phyloP scores from a whole-genome alignment of 2,888 invertebrate species.

The Morpho helenor region DNA sequence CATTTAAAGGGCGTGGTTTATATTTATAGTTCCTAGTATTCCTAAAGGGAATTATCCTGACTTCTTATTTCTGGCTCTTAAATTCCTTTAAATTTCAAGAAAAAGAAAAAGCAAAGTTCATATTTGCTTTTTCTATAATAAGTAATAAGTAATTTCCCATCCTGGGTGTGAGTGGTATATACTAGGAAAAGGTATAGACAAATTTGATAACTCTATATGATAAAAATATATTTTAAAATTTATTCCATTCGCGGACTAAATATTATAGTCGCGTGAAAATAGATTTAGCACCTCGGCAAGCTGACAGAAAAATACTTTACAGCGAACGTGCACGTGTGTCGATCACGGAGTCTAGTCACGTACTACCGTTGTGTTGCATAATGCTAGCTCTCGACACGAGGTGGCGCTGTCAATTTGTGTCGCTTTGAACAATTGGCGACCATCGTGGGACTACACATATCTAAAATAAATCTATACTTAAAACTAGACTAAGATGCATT shows the following conservation, averaged over 20 bases:
- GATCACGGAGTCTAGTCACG: constrained; percentile 62
- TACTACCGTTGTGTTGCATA: constrained; percentile 47
- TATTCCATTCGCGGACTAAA: constrained; percentile 1
- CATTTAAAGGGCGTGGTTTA: no score
- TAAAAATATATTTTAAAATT: background rate
- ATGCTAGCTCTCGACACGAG: constrained; percentile 47
- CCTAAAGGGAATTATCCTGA: no score
- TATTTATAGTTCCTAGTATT: no score
- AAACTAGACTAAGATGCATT: background rate
- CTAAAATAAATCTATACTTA: background rate
- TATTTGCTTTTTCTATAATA: no score
- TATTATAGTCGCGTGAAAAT: constrained; percentile 14
- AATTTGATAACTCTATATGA: no score
- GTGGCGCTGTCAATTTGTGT: constrained; percentile 67
- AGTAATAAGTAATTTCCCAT: no score
- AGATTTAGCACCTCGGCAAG: constrained; percentile 12
- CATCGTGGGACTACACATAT: constrained; percentile 38
- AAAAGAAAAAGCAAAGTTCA: no score
- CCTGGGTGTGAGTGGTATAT: no score
- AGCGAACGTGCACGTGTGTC: constrained; percentile 43
- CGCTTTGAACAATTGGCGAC: constrained; percentile 39
- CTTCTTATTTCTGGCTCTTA: no score
- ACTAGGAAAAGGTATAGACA: no score
- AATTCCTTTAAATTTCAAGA: no score
- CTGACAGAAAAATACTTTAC: constrained; percentile 17